Percentiles rank a stretch among this genome's conserved stretches.
These are phyloP conservation scores for Tachypleus tridentatus DNA, from an alignment of 1,140 invertebrate species.

Conservation along the genomic window DNA sequence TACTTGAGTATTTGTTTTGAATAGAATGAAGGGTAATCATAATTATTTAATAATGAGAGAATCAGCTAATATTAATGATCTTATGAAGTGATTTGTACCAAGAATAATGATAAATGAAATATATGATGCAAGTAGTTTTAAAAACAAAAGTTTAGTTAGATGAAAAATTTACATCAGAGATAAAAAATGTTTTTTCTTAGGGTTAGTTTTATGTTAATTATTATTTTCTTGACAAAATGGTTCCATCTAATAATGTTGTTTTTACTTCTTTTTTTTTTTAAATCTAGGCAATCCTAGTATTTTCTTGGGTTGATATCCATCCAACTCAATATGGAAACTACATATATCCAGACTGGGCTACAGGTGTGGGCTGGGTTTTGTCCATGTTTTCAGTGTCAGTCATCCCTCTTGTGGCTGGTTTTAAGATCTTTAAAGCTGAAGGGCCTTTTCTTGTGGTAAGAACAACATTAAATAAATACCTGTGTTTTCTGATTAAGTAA, in stretches of 20 bases:
- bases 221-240: constrained; percentile 18
- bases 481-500: no score
- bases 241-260: no score
- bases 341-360: constrained; percentile 33
- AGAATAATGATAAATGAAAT: no score
- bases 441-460: constrained; percentile 33
- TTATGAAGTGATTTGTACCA: no score
- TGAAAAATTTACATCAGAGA: no score
- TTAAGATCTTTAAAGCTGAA: constrained; percentile 22
- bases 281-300: constrained; percentile 32
- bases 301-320: constrained; percentile 31
- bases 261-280: neutral
- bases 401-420: constrained; percentile 31
- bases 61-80: no score
- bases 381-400: constrained; percentile 30
- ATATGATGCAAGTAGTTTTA: no score
- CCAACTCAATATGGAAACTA: constrained; percentile 31
- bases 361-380: constrained; percentile 32
- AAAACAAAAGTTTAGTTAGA: no score
- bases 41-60: no score
- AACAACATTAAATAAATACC: neutral
- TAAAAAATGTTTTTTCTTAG: neutral
- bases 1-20: no score
- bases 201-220: constrained; percentile 6
- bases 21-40: no score